Conservation (phyloP, 2,113 vertebrate genomes). For the Macheiramphus alcinus region DNA sequence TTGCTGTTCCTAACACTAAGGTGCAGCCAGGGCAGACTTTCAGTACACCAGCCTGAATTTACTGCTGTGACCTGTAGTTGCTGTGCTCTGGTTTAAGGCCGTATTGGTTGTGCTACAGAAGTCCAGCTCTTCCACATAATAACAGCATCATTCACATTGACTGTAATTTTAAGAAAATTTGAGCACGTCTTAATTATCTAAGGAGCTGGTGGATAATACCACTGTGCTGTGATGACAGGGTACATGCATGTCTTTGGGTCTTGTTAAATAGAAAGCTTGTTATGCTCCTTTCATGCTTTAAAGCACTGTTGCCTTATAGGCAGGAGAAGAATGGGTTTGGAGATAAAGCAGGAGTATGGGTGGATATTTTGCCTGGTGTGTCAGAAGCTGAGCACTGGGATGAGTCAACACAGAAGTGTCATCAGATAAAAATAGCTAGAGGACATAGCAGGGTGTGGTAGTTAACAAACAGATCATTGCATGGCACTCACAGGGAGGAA, state of each 20-base stretch:
- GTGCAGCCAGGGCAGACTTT: background rate
- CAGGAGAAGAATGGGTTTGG: background rate
- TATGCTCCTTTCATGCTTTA: background rate
- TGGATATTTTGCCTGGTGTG: background rate
- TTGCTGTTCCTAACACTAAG: background rate
- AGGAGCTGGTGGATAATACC: background rate
- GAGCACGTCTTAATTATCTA: background rate
- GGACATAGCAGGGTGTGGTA: background rate
- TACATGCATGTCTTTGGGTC: background rate
- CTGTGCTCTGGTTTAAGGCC: background rate
- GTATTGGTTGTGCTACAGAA: background rate
- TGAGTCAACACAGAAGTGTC: background rate
- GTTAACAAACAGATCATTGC: background rate
- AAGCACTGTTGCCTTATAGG: background rate
- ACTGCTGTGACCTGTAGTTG: background rate
- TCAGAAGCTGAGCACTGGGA: background rate
- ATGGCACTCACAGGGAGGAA: background rate
- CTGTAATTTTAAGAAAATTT: background rate
- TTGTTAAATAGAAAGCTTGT: background rate
- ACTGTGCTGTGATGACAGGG: background rate
- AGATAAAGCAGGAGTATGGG: background rate
- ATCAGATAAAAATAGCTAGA: background rate
- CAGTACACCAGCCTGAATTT: background rate
- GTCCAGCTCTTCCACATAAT: background rate
- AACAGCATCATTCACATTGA: background rate